Base-by-base conservation (phyloP, 2,888 invertebrate genomes). In the Terebella lapidaria region DNA sequence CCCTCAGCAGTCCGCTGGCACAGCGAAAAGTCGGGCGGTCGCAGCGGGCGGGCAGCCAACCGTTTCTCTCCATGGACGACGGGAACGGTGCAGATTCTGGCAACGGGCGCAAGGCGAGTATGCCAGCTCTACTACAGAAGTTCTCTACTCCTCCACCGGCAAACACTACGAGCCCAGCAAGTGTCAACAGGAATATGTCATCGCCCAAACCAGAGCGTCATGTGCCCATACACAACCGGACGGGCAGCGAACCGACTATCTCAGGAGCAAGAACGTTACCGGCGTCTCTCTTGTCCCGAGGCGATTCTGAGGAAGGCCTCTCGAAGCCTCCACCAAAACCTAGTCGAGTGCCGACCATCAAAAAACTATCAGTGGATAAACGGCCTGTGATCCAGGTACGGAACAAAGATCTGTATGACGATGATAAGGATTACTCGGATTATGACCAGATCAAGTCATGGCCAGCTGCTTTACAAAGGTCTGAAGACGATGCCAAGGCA, bases 341-440 rank as follows among this genome's bases (percentile, higher is more conserved):
- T 24, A 81, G 81, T 68, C 74, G 83, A 49, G 72, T 81, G 29
- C 82, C 81, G 2, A 79, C 81, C 2, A 69, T 80, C 46, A 76
- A 74, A 60, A 53, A 51, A 27, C 46, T 45, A 1, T n/a, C 5
- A 3, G 28, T 45, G 25, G 70, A 72, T 52, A 63, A 71, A 28
- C 65, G 71, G 27, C 78, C 78, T 2, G 54, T 68, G 15, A 70
- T 78, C 15, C 56, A 62, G 4, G 70, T 76, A 3, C 63, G 78
- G 10, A 77, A 76, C 59, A 65, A 63, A 35, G 68, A 64, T 10
- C 54, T 75, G 29, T 74, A 73, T 27, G 70, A 73, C n/a, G 74
- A 72, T 28, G 64, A 64, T 1, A 59, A 74, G 24, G 79, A 79
- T 63, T 78, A 78, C 57, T 71, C 74, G 15, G 79, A 79, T 58